Evolutionary conservation across 1,140 invertebrate genomes (phyloP).

Genomic region (Wiebesia pumilae): DNA sequence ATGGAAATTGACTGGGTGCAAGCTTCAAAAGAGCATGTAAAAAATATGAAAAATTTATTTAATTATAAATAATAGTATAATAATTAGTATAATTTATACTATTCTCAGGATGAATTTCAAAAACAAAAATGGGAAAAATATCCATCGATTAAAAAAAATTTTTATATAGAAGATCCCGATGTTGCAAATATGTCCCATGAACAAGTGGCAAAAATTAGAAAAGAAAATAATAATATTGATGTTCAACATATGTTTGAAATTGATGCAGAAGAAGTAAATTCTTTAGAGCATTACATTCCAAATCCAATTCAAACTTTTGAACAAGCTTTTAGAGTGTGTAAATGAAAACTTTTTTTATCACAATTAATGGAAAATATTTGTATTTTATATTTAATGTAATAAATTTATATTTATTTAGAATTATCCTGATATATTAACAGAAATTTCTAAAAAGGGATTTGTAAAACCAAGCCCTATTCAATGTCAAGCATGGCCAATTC

Average conservation of each 20-base stretch:
- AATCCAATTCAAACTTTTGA: conserved; percentile 91
- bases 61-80: conserved; percentile 8
- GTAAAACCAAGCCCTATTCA: conserved; percentile 92
- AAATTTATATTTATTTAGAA: conserved; percentile 64
- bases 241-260: conserved; percentile 71
- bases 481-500: conserved; percentile 91
- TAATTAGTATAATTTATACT: conserved; percentile 6
- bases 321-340: conserved; percentile 82
- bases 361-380: background rate
- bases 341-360: background rate
- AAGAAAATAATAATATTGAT: conserved; percentile 83
- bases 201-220: conserved; percentile 79
- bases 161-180: conserved; percentile 87
- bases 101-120: conserved; percentile 73
- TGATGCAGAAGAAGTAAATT: conserved; percentile 70
- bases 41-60: background rate
- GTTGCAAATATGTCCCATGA: conserved; percentile 80
- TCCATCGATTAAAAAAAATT: conserved; percentile 85
- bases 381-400: conserved; percentile 3
- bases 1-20: conserved; percentile 21
- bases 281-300: conserved; percentile 77
- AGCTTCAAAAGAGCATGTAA: conserved; percentile 54
- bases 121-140: conserved; percentile 78
- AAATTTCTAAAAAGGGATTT: conserved; percentile 90
- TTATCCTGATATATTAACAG: conserved; percentile 88